These are phyloP conservation scores for Melangyna quadrimaculata DNA, from an alignment of 2,888 invertebrate species.

Conservation along the genomic window DNA sequence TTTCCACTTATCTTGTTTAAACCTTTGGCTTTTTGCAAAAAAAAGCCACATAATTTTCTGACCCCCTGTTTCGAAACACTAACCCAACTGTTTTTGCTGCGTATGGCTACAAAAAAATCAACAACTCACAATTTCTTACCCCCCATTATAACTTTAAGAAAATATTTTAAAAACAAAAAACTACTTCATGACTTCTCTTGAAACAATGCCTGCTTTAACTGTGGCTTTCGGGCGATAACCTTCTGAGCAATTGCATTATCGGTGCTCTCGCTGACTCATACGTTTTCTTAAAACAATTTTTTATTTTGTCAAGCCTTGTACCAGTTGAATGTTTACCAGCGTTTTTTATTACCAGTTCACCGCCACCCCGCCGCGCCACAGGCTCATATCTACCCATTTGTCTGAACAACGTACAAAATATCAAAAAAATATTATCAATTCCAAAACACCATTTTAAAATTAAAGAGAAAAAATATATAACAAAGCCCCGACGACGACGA, in stretches of 20 bases:
- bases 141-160: neutral
- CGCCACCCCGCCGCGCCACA: neutral
- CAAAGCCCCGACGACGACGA: constrained; percentile 21
- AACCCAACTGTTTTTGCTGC: neutral
- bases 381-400: constrained; percentile 18
- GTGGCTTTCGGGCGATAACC: constrained; percentile 58
- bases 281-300: neutral
- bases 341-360: constrained; percentile 2
- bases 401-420: neutral
- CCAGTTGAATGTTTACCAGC: constrained; percentile 7
- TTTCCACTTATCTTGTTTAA: neutral
- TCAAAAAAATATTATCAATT: neutral
- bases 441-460: neutral
- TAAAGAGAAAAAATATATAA: neutral
- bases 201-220: constrained; percentile 30
- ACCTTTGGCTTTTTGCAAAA: neutral
- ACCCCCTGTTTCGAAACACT: constrained; percentile 26
- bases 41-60: neutral
- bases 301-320: neutral
- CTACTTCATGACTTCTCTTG: constrained; percentile 41
- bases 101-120: neutral
- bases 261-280: constrained; percentile 56
- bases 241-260: constrained; percentile 56
- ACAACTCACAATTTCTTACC: neutral
- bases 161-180: neutral